Evolutionary conservation across 2,113 vertebrate genomes (phyloP), one percentile per base, ranked within the genome.

Genomic region (Thamnaconus septentrionalis): DNA sequence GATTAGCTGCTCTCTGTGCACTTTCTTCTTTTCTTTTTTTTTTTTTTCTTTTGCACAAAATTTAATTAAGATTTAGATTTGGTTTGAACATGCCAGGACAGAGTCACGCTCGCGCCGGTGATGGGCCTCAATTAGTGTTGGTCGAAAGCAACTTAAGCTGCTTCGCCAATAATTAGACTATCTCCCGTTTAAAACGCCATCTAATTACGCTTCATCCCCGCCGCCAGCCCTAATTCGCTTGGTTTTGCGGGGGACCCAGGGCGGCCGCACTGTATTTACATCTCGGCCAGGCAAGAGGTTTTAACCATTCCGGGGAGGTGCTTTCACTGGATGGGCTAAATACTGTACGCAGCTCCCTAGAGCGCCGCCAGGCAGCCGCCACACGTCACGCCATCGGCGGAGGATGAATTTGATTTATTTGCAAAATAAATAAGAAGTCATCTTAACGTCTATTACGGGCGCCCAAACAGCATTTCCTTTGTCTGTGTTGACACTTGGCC

Each of bases 61-160:
- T 91, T 88, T 92, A 91, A 92, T 92, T 92, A 91, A 90, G 87
- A 91, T 91, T 90, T 91, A 92, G 89, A 92, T 91, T 91, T 90
- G 88, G 85, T 90, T 90, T 81, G 81, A 92, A 88, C 88, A 89
- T 86, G 87, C 87, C 89, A 85, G 71, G 80, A 90, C 88, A 91
- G 83, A 93, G 89, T 88, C 80, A 9, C 80, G 77, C 82, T 77
- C 18, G 75, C 76, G 85, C 79, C 87, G 85, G 75, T 83, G 68
- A 88, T 89, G 85, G 80, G 82, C 85, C 90, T 90, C 88, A 91
- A 89, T 92, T 91, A 91, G 82, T 71, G 75, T 84, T 31, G 18
- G 18, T 31, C 82, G 79, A 84, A 89, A 90, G 88, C 84, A 91
- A 90, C 89, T 91, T 91, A 91, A 91, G 89, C 89, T 82, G 86